These are phyloP conservation scores for Chunga burmeisteri DNA, from an alignment of 2,113 vertebrate species.

Conservation along the genomic window DNA sequence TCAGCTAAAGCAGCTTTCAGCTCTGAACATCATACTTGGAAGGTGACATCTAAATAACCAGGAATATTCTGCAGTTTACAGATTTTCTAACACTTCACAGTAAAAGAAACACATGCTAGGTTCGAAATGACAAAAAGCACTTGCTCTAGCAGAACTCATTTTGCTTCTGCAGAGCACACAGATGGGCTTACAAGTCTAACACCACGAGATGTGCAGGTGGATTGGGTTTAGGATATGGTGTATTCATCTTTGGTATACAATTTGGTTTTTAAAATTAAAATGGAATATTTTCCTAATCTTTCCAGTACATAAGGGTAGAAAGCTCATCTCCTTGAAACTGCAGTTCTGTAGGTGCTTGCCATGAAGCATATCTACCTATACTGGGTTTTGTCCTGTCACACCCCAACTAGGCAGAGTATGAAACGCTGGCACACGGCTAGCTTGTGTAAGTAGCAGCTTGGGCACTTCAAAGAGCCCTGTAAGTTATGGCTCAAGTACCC, in stretches of 20 bases:
- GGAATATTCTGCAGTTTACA: background rate
- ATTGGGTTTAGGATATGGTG: background rate
- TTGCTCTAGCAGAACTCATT: background rate
- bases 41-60: background rate
- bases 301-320: background rate
- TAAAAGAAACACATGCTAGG: background rate
- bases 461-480: background rate
- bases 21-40: background rate
- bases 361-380: background rate
- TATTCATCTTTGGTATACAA: background rate
- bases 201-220: background rate
- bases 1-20: background rate
- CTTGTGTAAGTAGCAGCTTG: background rate
- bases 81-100: background rate
- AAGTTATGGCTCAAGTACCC: background rate
- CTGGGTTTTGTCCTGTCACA: background rate
- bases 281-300: background rate
- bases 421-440: background rate
- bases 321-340: accelerated
- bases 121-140: background rate
- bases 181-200: background rate
- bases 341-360: background rate
- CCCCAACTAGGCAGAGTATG: accelerated
- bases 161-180: background rate
- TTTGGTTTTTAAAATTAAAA: background rate